A percentile compares a stretch with the other conserved stretches of the same genome.
Conservation (phyloP, 2,113 vertebrate species). For the Hemiscyllium ocellatum region DNA sequence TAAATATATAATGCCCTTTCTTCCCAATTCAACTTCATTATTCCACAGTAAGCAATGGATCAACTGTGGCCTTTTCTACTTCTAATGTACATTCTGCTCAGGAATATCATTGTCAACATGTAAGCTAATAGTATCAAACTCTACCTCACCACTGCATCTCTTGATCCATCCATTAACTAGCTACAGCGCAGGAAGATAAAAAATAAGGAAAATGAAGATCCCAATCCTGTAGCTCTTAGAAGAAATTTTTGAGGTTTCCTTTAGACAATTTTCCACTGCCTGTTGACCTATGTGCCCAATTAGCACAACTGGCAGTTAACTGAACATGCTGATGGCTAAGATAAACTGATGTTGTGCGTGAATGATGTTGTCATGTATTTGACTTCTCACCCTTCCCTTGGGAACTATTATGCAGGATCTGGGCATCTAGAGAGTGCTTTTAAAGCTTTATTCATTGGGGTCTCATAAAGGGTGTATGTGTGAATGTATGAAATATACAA, state of each 20-base stretch:
- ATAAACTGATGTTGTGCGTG: neutral
- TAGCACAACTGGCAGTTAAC: neutral
- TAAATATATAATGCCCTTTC: neutral
- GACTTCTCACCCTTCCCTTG: neutral
- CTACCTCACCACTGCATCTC: too few relatives aligned
- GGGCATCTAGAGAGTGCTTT: neutral
- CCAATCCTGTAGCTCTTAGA: neutral
- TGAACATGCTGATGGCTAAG: neutral
- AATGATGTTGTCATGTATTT: neutral
- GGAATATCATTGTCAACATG: neutral
- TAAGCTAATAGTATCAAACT: neutral
- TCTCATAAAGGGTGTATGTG: neutral
- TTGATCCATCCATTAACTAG: too few relatives aligned
- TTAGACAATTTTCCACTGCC: neutral
- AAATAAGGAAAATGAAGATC: neutral
- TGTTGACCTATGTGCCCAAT: neutral
- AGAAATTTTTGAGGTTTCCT: neutral
- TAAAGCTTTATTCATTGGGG: neutral
- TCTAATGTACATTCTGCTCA: neutral
- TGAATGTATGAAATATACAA: neutral
- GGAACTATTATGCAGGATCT: neutral
- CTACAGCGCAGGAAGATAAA: neutral
- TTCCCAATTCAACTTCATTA: neutral
- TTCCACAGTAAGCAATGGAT: too few relatives aligned
- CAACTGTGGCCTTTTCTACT: neutral